Evolutionary conservation across 2,888 invertebrate genomes (phyloP).

Genomic region (Agrilus biguttatus): DNA sequence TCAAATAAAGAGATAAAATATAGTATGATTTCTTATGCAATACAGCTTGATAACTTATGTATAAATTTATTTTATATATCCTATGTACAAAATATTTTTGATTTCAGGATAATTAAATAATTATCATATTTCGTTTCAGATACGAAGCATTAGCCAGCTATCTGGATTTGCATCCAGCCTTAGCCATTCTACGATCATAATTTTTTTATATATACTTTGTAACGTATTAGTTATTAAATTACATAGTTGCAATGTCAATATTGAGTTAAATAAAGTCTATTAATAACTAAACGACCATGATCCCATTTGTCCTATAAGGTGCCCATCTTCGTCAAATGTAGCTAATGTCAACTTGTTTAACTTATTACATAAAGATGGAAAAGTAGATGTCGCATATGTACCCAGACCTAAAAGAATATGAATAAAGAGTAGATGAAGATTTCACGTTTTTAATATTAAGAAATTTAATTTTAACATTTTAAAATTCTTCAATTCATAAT

Average conservation of each 20-base stretch:
- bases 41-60: too few relatives aligned
- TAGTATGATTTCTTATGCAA: too few relatives aligned
- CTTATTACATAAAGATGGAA: slow-evolving; percentile 63
- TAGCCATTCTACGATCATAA: slow-evolving; percentile 3
- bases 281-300: slow-evolving; percentile 60
- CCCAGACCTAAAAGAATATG: not conserved
- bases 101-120: too few relatives aligned
- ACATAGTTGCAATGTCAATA: not conserved
- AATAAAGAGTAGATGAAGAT: too few relatives aligned
- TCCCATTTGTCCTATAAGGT: slow-evolving; percentile 76
- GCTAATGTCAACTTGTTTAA: slow-evolving; percentile 73
- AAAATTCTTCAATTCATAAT: too few relatives aligned
- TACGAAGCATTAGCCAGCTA: slow-evolving; percentile 21
- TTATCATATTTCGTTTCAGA: slow-evolving; percentile 13
- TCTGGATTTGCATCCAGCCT: slow-evolving; percentile 13
- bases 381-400: not conserved
- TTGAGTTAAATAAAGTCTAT: not conserved
- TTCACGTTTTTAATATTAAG: too few relatives aligned
- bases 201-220: not conserved
- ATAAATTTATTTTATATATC: too few relatives aligned
- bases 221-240: not conserved
- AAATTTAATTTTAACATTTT: too few relatives aligned
- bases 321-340: slow-evolving; percentile 80
- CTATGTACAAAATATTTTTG: too few relatives aligned
- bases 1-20: too few relatives aligned